Percentiles rank a stretch among this genome's conserved stretches.
phyloP scores from a whole-genome alignment of 2,888 invertebrate genomes.

The Halictus ligatus region DNA sequence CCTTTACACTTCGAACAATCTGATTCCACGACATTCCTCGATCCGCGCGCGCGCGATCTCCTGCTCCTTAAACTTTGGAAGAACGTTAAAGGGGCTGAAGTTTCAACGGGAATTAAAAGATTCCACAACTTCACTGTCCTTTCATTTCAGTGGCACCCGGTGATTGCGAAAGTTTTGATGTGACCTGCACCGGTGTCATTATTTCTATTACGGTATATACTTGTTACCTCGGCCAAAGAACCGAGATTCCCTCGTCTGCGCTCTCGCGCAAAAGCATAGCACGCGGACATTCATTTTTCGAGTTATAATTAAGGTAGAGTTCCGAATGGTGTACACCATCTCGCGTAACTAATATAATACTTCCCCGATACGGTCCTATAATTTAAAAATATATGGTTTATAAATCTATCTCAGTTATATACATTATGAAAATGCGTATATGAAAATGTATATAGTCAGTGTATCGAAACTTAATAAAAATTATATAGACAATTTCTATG shows the following conservation, averaged over 20 bases:
- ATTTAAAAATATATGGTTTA: no score
- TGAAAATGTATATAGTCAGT: no score
- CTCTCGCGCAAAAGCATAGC: neutral
- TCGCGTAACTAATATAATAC: neutral
- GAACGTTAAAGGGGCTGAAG: neutral
- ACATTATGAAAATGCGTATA: no score
- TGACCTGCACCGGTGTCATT: neutral
- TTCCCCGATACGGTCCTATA: neutral
- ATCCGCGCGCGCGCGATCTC: neutral
- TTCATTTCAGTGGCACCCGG: neutral
- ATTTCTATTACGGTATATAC: slow-evolving; percentile 7
- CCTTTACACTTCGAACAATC: slow-evolving; percentile 31
- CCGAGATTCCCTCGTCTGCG: neutral
- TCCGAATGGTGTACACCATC: neutral
- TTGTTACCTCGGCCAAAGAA: slow-evolving; percentile 3
- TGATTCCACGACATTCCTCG: slow-evolving; percentile 16
- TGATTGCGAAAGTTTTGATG: slow-evolving; percentile 2
- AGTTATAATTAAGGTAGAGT: neutral
- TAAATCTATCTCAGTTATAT: no score
- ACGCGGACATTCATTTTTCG: neutral
- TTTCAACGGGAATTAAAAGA: slow-evolving; percentile 31
- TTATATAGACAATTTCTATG: no score
- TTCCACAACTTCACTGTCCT: slow-evolving; percentile 18
- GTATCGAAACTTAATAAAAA: no score
- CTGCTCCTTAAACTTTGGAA: neutral